Evolutionary conservation across 1,140 invertebrate species (phyloP), one percentile per base, ranked within the genome.

Genomic region (Colletes latitarsis): DNA sequence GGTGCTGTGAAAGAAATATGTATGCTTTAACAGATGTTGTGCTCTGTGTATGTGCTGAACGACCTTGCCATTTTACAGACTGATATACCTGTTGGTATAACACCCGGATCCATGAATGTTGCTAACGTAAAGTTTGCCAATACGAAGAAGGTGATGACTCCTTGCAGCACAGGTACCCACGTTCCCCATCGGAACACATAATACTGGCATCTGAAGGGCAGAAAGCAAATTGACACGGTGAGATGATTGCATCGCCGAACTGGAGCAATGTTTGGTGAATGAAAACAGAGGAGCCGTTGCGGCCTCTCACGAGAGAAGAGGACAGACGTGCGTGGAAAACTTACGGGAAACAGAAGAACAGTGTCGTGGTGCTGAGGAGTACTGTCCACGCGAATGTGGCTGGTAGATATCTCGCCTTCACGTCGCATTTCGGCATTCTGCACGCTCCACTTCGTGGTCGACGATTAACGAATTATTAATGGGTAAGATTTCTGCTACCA

Each of bases 71-170:
- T 3, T 30, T 71, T 6, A 52, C 17, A n/a, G 3, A 39, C 41
- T 6, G 19, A 41, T 55, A 93, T 95, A 99, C 98, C 98, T 97
- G 98, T 98, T 89, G 98, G 98, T 95, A 99, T 99, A 85, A 99
- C 96, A 92, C 99, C 99, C 87, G 99, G 99, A 94, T 99, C 99
- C 98, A 99, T 99, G 93, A 99, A 99, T 86, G 98, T 99, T 84
- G 99, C 98, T 92, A 99, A 94, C 86, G 98, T 98, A 94, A 99
- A 99, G 95, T 99, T 99, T 91, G 98, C 97, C 93, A 99, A 94
- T 86, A 99, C 98, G 95, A 99, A 98, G 93, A 99, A 96, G 84
- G 98, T 98, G 87, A 99, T 96, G 85, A 99, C 95, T 84, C 96
- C 98, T 95, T 99, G 98, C 91, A 97, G 96, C 84, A 97, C 96